Evolutionary conservation across 30 jellyfish, hydroid and myxozoan species (phyloP).

Genomic region (Aurelia aurita complex sp. Pacific): DNA sequence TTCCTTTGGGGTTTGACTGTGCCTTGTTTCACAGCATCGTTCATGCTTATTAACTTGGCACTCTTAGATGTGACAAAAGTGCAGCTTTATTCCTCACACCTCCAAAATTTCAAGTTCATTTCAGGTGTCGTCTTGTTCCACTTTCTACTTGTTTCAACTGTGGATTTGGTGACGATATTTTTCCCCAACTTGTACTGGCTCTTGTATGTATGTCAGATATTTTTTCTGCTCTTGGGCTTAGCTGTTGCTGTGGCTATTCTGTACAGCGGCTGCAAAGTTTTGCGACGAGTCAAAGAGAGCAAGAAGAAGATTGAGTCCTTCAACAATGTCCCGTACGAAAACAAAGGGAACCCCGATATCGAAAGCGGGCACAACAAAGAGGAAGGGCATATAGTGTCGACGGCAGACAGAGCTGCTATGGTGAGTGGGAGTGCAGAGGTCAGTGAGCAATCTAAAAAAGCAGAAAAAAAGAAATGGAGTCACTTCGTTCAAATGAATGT

Average conservation of each 20-base stretch:
- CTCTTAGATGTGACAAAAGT: constrained; percentile 56
- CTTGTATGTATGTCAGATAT: constrained; percentile 37
- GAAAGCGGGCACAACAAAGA: background rate
- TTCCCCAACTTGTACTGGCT: constrained; percentile 27
- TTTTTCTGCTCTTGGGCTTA: constrained; percentile 40
- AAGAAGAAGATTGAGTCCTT: constrained; percentile 20
- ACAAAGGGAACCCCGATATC: background rate
- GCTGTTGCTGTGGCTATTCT: constrained; percentile 27
- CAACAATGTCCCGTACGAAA: background rate
- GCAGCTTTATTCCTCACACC: constrained; percentile 49
- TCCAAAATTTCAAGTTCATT: constrained; percentile 42
- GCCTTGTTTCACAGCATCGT: constrained; percentile 62
- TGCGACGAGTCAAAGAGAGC: constrained; percentile 27
- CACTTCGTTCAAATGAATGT: too few relatives aligned
- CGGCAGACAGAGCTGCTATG: too few relatives aligned
- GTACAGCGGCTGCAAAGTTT: constrained; percentile 33
- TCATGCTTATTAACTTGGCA: constrained; percentile 48
- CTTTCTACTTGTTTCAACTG: constrained; percentile 22
- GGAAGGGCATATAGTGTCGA: background rate
- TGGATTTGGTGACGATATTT: constrained; percentile 40
- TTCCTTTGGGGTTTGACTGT: constrained; percentile 45
- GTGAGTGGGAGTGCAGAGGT: too few relatives aligned
- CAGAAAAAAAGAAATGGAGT: too few relatives aligned
- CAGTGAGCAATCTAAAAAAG: too few relatives aligned
- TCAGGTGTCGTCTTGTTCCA: constrained; percentile 1